Percentiles rank a stretch among this genome's conserved stretches.
phyloP scores from a whole-genome alignment of 2,113 vertebrate species.

The Rhipidura dahli region DNA sequence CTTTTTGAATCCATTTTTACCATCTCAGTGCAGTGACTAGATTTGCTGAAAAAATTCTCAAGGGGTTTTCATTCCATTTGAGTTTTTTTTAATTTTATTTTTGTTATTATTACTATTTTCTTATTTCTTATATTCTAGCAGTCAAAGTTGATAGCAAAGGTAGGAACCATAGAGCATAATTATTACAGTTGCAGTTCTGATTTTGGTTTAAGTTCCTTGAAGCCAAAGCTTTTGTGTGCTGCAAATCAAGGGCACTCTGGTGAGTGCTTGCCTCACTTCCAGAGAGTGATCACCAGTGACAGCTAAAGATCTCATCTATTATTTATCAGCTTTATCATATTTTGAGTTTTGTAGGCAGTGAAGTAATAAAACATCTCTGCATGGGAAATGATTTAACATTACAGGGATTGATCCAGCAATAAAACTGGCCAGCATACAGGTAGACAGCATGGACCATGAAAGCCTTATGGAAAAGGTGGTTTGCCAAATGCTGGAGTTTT shows the following conservation, averaged over 20 bases:
- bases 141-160: neutral
- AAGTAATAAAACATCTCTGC: neutral
- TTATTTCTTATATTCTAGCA: neutral
- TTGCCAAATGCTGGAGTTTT: neutral
- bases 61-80: neutral
- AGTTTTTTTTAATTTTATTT: neutral
- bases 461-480: neutral
- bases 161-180: neutral
- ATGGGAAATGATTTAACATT: neutral
- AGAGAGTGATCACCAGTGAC: neutral
- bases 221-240: neutral
- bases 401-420: neutral
- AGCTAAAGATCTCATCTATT: neutral
- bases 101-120: neutral
- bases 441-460: neutral
- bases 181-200: neutral
- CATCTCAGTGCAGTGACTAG: neutral
- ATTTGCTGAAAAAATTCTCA: neutral
- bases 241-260: neutral
- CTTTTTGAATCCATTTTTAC: neutral
- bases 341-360: neutral
- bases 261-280: neutral
- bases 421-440: neutral
- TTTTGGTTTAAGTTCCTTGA: neutral
- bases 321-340: slow-evolving; percentile 4